These are phyloP conservation scores for Nymphicus hollandicus DNA, from an alignment of 2,113 vertebrate genomes.

Conservation along the genomic window DNA sequence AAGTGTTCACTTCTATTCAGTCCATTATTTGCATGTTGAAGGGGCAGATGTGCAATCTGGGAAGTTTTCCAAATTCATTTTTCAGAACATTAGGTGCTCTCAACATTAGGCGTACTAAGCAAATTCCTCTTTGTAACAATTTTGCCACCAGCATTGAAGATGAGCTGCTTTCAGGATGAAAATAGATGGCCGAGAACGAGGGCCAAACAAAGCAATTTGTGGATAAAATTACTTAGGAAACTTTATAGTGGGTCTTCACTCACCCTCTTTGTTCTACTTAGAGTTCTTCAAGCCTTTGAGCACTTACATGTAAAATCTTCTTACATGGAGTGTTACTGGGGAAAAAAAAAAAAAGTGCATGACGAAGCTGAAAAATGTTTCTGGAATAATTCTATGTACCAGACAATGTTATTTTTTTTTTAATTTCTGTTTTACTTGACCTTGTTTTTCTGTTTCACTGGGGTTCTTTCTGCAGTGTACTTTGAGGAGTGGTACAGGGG, in stretches of 20 bases:
- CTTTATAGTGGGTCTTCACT: not conserved
- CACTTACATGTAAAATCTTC: not conserved
- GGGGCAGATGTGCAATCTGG: slow-evolving; percentile 24
- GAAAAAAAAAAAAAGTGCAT: not conserved
- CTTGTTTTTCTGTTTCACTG: not conserved
- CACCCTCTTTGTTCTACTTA: not conserved
- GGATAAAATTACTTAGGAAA: slow-evolving; percentile 7
- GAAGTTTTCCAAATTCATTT: slow-evolving; percentile 65
- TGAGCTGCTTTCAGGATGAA: slow-evolving; percentile 22
- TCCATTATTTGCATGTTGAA: not conserved
- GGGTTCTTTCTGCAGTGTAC: not conserved
- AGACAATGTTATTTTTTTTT: not conserved
- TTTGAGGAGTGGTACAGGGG: not conserved
- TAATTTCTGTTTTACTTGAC: not conserved
- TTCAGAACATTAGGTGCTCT: slow-evolving; percentile 67
- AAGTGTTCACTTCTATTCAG: not conserved
- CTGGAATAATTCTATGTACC: not conserved
- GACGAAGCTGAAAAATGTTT: not conserved
- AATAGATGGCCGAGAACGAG: slow-evolving; percentile 9
- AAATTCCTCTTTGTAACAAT: slow-evolving; percentile 54
- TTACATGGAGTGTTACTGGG: not conserved
- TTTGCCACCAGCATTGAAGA: slow-evolving; percentile 42
- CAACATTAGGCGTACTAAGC: slow-evolving; percentile 13
- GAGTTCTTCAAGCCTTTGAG: not conserved
- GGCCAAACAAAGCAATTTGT: slow-evolving; percentile 31